phyloP scores from a whole-genome alignment of 35 echinoderm and acorn worm genomes.

The Holothuria glaberrima region DNA sequence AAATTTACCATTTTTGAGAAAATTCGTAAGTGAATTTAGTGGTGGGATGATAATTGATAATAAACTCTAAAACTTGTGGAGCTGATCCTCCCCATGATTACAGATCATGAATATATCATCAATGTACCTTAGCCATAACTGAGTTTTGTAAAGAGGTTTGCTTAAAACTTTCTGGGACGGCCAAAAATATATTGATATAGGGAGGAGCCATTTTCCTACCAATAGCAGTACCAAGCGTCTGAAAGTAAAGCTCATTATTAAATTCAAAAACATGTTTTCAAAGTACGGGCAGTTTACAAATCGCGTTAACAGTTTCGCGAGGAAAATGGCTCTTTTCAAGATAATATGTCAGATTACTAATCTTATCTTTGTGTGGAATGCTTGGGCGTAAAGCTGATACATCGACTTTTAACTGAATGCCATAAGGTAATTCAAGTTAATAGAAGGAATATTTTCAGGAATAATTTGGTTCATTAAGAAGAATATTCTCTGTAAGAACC shows the following conservation, averaged over 20 bases:
- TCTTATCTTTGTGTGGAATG: background rate
- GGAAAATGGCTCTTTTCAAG: background rate
- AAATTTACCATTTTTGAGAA: background rate
- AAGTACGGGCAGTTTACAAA: no score
- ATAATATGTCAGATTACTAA: background rate
- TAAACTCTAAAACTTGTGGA: background rate
- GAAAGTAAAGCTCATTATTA: no score
- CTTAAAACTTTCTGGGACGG: background rate
- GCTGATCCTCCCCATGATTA: no score
- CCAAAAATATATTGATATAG: conserved; percentile 13
- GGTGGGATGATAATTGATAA: background rate
- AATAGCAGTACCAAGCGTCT: no score
- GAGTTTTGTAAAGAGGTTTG: background rate
- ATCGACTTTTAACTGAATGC: background rate
- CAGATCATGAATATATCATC: background rate
- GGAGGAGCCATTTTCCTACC: conserved; percentile 5
- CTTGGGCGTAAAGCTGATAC: background rate
- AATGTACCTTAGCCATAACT: background rate
- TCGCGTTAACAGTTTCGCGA: background rate
- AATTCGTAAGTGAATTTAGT: background rate
- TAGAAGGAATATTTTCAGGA: no score
- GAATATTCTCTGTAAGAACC: no score
- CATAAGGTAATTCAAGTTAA: no score
- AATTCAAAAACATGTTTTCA: no score
- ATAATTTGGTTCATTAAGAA: no score